phyloP scores from a whole-genome alignment of 2,113 vertebrate species.

The Sakesphorus luctuosus region DNA sequence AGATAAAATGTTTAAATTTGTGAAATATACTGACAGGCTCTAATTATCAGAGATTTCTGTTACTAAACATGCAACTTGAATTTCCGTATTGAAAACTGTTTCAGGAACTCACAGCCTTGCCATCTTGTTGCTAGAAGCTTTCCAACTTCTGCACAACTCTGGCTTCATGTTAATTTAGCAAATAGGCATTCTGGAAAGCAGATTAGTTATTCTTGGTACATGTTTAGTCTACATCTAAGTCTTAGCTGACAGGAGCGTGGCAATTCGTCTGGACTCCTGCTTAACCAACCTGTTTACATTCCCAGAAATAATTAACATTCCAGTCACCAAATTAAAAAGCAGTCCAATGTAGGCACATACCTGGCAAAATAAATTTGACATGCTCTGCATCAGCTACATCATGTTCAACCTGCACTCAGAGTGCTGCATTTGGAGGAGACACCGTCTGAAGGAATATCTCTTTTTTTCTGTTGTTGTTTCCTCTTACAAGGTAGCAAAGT shows the following conservation, averaged over 20 bases:
- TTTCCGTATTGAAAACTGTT: neutral
- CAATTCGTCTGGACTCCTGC: neutral
- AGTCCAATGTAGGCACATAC: neutral
- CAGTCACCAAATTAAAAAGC: constrained; percentile 27
- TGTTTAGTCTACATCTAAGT: neutral
- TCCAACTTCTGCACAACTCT: neutral
- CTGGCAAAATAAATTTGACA: constrained; percentile 8
- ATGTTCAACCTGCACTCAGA: neutral
- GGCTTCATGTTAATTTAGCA: neutral
- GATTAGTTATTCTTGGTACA: neutral
- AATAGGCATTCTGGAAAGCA: neutral
- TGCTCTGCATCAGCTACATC: neutral
- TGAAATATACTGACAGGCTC: neutral
- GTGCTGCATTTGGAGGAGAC: neutral
- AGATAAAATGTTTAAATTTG: neutral
- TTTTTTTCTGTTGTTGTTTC: neutral
- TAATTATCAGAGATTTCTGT: neutral
- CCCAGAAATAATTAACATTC: neutral
- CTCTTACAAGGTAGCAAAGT: neutral
- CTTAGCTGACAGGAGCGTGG: neutral
- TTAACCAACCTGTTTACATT: neutral
- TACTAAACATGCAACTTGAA: neutral
- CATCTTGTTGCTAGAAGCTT: neutral
- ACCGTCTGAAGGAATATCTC: neutral
- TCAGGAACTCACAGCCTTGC: neutral